phyloP scores from a whole-genome alignment of 2,888 invertebrate species.

The Erebia epiphron region DNA sequence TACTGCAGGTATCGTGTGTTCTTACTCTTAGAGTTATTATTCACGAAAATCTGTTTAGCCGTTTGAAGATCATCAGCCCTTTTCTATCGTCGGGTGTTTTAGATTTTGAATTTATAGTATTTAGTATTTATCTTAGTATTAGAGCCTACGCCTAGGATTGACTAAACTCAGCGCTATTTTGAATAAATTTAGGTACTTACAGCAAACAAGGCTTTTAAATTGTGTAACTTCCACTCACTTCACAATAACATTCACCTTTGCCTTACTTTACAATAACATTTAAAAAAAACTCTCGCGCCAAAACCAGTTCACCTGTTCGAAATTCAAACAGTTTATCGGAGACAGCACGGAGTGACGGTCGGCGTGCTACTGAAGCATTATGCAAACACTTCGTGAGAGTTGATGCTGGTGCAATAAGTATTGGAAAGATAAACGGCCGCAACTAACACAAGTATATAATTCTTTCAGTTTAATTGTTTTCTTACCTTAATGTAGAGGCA shows the following conservation, averaged over 20 bases:
- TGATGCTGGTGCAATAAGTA: conserved; percentile 23
- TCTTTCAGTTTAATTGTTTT: conserved; percentile 5
- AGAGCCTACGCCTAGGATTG: not conserved
- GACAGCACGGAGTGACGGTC: conserved; percentile 22
- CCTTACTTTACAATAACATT: not conserved
- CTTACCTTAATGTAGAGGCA: not conserved
- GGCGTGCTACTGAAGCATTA: conserved; percentile 28
- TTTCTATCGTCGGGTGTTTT: too few species aligned
- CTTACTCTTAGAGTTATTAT: too few species aligned
- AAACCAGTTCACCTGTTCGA: conserved; percentile 20
- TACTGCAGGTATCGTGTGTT: too few species aligned
- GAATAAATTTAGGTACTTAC: conserved; percentile 9
- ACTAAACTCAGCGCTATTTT: not conserved
- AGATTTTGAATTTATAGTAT: not conserved
- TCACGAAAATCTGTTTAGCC: too few species aligned
- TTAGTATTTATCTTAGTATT: not conserved
- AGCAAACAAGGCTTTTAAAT: not conserved
- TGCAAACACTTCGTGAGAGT: conserved; percentile 19
- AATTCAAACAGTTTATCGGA: conserved; percentile 17
- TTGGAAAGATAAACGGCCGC: conserved; percentile 20
- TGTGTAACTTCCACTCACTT: conserved; percentile 8
- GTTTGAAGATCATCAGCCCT: too few species aligned
- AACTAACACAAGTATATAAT: not conserved
- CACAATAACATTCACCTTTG: conserved; percentile 15
- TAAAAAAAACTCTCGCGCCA: conserved; percentile 22